Percentiles rank a stretch among this genome's conserved stretches.
phyloP scores from a whole-genome alignment of 1,140 invertebrate genomes.

The Drosophila cardini region DNA sequence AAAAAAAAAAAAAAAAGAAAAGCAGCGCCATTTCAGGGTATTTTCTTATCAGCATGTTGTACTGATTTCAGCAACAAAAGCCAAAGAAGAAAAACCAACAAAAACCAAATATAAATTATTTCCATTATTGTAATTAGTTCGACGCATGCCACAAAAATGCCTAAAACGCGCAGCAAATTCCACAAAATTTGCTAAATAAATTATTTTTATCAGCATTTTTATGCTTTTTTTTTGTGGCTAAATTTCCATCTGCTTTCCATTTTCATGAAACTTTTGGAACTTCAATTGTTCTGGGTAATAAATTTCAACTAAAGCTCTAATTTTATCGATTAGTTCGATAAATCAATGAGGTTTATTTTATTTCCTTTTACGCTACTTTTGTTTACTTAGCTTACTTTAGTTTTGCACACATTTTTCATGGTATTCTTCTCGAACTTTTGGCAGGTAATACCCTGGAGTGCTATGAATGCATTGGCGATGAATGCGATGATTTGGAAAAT shows the following conservation, averaged over 20 bases:
- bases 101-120: conserved; percentile 32
- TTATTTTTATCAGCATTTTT: too few relatives aligned
- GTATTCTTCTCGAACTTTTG: conserved; percentile 1
- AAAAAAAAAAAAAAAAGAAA: not conserved
- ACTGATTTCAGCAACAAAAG: conserved; percentile 32
- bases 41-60: conserved; percentile 54
- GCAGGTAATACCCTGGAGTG: conserved; percentile 57
- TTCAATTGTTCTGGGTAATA: not conserved
- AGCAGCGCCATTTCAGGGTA: conserved; percentile 9
- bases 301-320: not conserved
- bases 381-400: conserved; percentile 15
- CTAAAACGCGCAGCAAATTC: not conserved
- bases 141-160: conserved; percentile 40
- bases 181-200: not conserved
- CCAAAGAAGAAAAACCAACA: conserved; percentile 35
- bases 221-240: too few relatives aligned
- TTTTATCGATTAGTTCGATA: conserved; percentile 38
- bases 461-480: conserved; percentile 57
- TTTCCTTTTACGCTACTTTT: conserved; percentile 23
- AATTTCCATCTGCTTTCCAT: too few relatives aligned
- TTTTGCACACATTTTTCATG: not conserved
- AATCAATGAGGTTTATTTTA: conserved; percentile 58
- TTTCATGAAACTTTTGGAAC: too few relatives aligned
- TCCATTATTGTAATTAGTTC: conserved; percentile 78
- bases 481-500: conserved; percentile 38